These are phyloP conservation scores for Lepas anatifera DNA, from an alignment of 2,888 invertebrate species.

Conservation along the genomic window DNA sequence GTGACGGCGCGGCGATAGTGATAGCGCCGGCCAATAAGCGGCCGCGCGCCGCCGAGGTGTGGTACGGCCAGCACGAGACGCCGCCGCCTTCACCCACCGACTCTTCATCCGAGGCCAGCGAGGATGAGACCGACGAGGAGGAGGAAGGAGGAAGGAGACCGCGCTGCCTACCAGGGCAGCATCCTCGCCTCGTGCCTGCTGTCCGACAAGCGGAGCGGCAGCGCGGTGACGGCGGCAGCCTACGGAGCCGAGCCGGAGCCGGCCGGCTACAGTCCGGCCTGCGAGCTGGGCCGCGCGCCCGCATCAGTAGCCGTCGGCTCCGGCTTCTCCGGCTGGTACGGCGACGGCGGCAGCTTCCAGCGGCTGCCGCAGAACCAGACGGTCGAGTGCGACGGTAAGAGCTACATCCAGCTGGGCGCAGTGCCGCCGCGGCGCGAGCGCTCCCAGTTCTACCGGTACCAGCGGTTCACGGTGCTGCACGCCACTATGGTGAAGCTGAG, in stretches of 20 bases:
- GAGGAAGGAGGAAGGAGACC: slow-evolving; percentile 1
- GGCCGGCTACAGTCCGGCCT: neutral
- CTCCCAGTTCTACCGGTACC: slow-evolving; percentile 51
- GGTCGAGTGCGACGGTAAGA: slow-evolving; percentile 13
- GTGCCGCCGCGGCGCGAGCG: neutral
- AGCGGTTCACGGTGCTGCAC: slow-evolving; percentile 76
- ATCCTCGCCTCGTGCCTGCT: slow-evolving; percentile 10
- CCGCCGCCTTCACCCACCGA: neutral
- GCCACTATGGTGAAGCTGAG: slow-evolving; percentile 84
- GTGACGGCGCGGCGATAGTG: no score
- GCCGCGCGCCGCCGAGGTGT: neutral
- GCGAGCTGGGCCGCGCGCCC: neutral
- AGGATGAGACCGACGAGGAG: slow-evolving; percentile 3
- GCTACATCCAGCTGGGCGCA: slow-evolving; percentile 11
- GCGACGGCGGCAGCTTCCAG: neutral
- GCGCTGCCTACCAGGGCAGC: neutral
- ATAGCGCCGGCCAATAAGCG: neutral
- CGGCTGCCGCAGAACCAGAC: neutral
- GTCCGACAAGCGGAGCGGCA: neutral
- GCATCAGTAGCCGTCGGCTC: no score
- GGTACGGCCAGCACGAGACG: neutral
- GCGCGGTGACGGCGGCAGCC: no score
- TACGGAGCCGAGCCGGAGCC: neutral
- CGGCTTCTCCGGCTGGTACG: neutral
- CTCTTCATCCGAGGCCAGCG: slow-evolving; percentile 1